Evolutionary conservation across 2,888 invertebrate genomes (phyloP), one percentile per base, ranked within the genome.

Genomic region (Lomographa bimaculata): DNA sequence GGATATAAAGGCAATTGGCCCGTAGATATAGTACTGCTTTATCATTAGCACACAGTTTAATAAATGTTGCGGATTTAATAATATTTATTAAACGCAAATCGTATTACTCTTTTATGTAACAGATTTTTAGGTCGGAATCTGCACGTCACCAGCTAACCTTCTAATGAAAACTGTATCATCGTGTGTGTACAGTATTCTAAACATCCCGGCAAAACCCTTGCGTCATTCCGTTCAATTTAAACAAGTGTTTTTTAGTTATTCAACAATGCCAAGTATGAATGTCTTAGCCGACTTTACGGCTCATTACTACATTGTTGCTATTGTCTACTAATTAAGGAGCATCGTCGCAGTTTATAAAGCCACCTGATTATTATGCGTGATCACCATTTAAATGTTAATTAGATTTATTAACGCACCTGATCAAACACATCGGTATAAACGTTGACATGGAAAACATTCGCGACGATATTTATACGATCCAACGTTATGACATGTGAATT

Each of bases 361-460:
- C 75, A 78, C 64, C 78, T 85, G 81, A 85, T 86, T 83, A 84
- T 83, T 83, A 87, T 85, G 82, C 85, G 78, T 86, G 86, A 72
- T 84, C 78, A 86, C 75, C 84, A 86, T 87, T 85, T 86, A 82
- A 82, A 87, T 87, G 87, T 73, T 87, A 87, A 87, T 86, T 85
- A 84, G 71, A 80, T 83, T 82, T 81, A 79, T 74, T 67, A 60
- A 50, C 59, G 62, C 87, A 87, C 79, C 84, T 87, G 87, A 79
- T 72, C 74, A 84, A 79, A 86, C 71, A 41, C 45, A 50, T 52
- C 50, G 54, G 51, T 66, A 30, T 44, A 30, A 28, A 23, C 50
- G 63, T 57, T 64, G 51, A 57, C 45, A 57, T 57, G 64, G 57
- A 68, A 70, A 67, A 69, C 57, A 64, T 53, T 57, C 57, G 41